These are phyloP conservation scores for Drosophila sucinea DNA, from an alignment of 1,140 invertebrate genomes.

Conservation along the genomic window DNA sequence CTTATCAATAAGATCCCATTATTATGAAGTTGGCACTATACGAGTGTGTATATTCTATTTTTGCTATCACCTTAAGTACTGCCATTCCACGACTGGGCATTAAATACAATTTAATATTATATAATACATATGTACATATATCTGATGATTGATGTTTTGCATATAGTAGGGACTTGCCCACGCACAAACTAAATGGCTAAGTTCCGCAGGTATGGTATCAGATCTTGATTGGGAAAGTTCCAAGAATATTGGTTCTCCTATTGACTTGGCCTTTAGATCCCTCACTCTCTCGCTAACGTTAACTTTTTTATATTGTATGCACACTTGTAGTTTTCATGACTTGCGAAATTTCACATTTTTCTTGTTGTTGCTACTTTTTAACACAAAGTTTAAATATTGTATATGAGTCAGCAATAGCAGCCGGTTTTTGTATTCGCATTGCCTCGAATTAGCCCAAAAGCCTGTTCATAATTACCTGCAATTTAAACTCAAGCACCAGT, in stretches of 20 bases:
- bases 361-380: conserved; percentile 25
- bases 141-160: conserved; percentile 54
- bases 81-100: conserved; percentile 3
- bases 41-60: conserved; percentile 1
- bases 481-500: conserved; percentile 42
- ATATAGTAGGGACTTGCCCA: conserved; percentile 45
- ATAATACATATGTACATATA: background rate
- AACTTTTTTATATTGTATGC: background rate
- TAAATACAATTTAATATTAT: conserved; percentile 4
- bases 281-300: conserved; percentile 3
- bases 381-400: conserved; percentile 27
- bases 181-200: conserved; percentile 7
- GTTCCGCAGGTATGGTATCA: conserved; percentile 40
- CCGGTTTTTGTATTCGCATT: conserved; percentile 65
- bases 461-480: conserved; percentile 63
- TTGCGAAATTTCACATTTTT: conserved; percentile 43
- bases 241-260: conserved; percentile 36
- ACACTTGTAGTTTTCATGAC: conserved; percentile 45
- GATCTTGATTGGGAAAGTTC: conserved; percentile 37
- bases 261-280: conserved; percentile 57
- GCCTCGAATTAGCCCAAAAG: conserved; percentile 57
- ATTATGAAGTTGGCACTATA: conserved; percentile 21
- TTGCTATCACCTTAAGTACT: conserved; percentile 7
- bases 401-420: conserved; percentile 66
- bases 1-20: conserved; percentile 22